These are phyloP conservation scores for Sternarchorhynchus goeldii DNA, from an alignment of 2,797 vertebrate species.

Conservation along the genomic window DNA sequence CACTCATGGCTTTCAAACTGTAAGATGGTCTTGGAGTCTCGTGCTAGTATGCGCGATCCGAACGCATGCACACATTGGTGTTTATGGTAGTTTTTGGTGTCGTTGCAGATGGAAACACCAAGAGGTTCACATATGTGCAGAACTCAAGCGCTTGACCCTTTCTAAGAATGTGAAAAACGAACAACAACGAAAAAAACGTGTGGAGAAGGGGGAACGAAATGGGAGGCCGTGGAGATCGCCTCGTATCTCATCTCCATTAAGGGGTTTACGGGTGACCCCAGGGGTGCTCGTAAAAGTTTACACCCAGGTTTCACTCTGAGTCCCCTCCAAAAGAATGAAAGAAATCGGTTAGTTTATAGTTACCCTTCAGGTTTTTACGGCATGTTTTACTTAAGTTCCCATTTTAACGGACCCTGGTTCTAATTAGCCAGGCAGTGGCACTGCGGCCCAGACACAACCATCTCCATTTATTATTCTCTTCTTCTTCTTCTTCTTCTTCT, in stretches of 20 bases:
- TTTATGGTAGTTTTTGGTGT: not conserved
- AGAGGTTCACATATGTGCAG: conserved; percentile 52
- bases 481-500: conserved; percentile 40
- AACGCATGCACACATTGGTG: not conserved
- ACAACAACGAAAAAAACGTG: conserved; percentile 37
- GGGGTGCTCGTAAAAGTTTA: conserved; percentile 86
- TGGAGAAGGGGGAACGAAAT: conserved; percentile 72
- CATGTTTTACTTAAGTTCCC: conserved; percentile 87
- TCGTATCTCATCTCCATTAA: conserved; percentile 88
- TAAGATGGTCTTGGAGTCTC: not conserved
- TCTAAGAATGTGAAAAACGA: conserved; percentile 72
- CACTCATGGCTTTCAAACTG: not conserved
- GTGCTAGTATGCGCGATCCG: not conserved
- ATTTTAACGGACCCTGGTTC: conserved; percentile 85
- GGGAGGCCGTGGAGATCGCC: conserved; percentile 78
- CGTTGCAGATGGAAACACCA: conserved; percentile 16
- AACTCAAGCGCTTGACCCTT: conserved; percentile 74
- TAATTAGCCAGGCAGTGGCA: conserved; percentile 79
- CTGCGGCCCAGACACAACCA: conserved; percentile 65
- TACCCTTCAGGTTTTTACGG: conserved; percentile 84
- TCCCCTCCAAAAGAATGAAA: conserved; percentile 82
- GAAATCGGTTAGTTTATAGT: conserved; percentile 85
- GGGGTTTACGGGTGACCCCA: conserved; percentile 84
- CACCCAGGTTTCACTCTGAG: conserved; percentile 80
- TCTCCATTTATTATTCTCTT: conserved; percentile 61